phyloP scores from a whole-genome alignment of 1,140 invertebrate species.

The Musca domestica region DNA sequence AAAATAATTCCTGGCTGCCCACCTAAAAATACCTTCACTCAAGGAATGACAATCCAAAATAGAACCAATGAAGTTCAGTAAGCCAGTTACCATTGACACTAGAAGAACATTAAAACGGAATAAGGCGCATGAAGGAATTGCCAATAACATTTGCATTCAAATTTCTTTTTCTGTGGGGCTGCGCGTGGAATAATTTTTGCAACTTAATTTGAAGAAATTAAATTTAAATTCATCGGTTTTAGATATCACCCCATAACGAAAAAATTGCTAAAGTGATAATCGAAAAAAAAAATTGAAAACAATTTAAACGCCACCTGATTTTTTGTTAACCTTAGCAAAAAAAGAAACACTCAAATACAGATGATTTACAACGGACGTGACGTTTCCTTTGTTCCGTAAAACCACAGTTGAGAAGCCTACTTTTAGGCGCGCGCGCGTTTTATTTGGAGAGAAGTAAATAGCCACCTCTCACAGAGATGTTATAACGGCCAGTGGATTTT shows the following conservation, averaged over 20 bases:
- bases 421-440: conserved; percentile 11
- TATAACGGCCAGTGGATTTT: too few species aligned
- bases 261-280: too few species aligned
- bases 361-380: conserved; percentile 7
- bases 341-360: not conserved
- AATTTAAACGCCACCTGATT: not conserved
- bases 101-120: conserved; percentile 8
- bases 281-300: not conserved
- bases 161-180: not conserved
- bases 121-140: not conserved
- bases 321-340: too few species aligned
- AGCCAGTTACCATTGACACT: conserved; percentile 16
- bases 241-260: too few species aligned
- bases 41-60: conserved; percentile 1
- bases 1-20: too few species aligned
- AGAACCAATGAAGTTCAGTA: conserved; percentile 19
- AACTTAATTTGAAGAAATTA: not conserved
- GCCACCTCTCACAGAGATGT: not conserved
- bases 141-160: not conserved
- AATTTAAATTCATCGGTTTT: too few species aligned
- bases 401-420: too few species aligned
- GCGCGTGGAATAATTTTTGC: not conserved
- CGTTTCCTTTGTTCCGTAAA: not conserved
- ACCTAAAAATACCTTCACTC: conserved; percentile 7
- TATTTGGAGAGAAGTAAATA: not conserved